Percentiles rank a stretch among this genome's conserved stretches.
Evolutionary conservation across 1,140 invertebrate genomes (phyloP).

Genomic region (Ectropis grisescens): DNA sequence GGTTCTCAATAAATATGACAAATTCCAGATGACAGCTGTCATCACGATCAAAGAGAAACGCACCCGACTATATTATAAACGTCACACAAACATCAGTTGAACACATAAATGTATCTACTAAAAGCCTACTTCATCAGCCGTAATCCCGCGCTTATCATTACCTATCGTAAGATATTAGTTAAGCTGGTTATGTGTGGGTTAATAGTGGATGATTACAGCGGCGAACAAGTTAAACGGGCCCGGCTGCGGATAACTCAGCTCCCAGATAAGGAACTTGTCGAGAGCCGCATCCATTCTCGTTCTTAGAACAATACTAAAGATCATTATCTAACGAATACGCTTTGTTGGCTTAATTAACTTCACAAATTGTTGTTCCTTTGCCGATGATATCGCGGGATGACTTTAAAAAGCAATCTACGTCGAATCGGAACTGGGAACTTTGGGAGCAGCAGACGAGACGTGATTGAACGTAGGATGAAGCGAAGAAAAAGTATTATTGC

Average conservation of each 20-base stretch:
- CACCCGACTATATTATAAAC: too few relatives aligned
- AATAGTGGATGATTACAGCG: too few relatives aligned
- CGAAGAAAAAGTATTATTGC: constrained; percentile 30
- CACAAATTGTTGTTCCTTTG: constrained; percentile 26
- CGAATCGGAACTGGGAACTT: constrained; percentile 6
- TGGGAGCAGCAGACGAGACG: constrained; percentile 15
- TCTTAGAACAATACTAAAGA: constrained; percentile 29
- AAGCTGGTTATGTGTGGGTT: too few relatives aligned
- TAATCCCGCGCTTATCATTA: too few relatives aligned
- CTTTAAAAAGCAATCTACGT: constrained; percentile 6
- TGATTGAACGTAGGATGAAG: constrained; percentile 24
- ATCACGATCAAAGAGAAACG: too few relatives aligned
- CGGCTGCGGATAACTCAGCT: constrained; percentile 15
- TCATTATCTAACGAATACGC: constrained; percentile 25
- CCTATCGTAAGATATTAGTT: too few relatives aligned
- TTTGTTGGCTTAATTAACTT: constrained; percentile 42
- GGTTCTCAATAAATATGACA: too few relatives aligned
- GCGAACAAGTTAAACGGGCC: too few relatives aligned
- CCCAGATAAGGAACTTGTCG: constrained; percentile 21
- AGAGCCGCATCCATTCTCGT: constrained; percentile 15
- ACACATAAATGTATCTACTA: too few relatives aligned
- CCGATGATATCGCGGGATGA: constrained; percentile 11
- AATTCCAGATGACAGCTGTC: too few relatives aligned
- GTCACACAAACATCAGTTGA: too few relatives aligned
- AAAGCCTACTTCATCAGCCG: too few relatives aligned